phyloP scores from a whole-genome alignment of 1,140 invertebrate species.

The Lycorma delicatula region DNA sequence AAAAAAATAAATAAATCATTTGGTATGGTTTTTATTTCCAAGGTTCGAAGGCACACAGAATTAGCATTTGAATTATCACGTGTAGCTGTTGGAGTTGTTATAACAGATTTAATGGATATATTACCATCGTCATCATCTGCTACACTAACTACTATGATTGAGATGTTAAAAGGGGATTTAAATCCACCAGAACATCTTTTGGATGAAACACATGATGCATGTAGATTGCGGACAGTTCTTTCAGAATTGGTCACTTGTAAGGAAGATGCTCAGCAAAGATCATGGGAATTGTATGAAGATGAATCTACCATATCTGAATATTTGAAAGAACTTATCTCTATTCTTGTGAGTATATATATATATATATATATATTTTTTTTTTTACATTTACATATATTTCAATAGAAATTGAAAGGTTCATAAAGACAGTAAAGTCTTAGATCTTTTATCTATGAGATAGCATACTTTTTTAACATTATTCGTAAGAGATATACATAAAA shows the following conservation, averaged over 20 bases:
- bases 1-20: too few relatives aligned
- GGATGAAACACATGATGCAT: constrained; percentile 64
- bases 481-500: too few relatives aligned
- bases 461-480: too few relatives aligned
- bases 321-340: constrained; percentile 72
- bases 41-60: constrained; percentile 69
- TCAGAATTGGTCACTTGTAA: constrained; percentile 75
- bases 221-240: constrained; percentile 67
- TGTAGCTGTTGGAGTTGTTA: constrained; percentile 69
- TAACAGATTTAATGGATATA: constrained; percentile 38
- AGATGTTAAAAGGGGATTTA: constrained; percentile 8
- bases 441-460: too few relatives aligned
- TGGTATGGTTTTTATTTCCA: too few relatives aligned
- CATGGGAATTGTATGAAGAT: constrained; percentile 89
- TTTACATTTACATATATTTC: too few relatives aligned
- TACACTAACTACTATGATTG: constrained; percentile 14
- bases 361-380: too few relatives aligned
- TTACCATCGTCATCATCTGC: constrained; percentile 11
- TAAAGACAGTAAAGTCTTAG: too few relatives aligned
- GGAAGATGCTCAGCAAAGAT: constrained; percentile 87
- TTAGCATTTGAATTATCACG: constrained; percentile 80
- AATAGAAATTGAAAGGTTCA: too few relatives aligned
- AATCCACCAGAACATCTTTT: constrained; percentile 45
- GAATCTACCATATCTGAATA: constrained; percentile 75
- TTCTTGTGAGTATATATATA: constrained; percentile 54